Conservation (phyloP, 2,113 vertebrate species). For the Embiotoca jacksoni region DNA sequence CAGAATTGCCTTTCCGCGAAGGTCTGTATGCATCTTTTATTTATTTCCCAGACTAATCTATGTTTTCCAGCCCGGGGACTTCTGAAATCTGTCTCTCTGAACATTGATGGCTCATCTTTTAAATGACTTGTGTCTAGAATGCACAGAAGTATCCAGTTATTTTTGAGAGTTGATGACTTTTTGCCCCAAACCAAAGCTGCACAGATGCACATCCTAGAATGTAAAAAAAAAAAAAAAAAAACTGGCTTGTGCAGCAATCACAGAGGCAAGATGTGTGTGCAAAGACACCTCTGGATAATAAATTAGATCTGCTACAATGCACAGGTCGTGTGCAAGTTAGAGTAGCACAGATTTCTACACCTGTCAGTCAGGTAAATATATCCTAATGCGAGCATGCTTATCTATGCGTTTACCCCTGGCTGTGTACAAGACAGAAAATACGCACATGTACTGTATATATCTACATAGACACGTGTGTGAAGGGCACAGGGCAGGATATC, state of each 20-base stretch:
- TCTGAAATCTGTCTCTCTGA: slow-evolving; percentile 36
- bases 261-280: background rate
- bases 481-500: background rate
- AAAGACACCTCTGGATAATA: slow-evolving; percentile 22
- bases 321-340: background rate
- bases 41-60: slow-evolving; percentile 55
- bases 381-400: slow-evolving; percentile 8
- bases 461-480: background rate
- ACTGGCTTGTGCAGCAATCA: slow-evolving; percentile 3
- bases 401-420: slow-evolving; percentile 1
- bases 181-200: slow-evolving; percentile 27
- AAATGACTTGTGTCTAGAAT: slow-evolving; percentile 30
- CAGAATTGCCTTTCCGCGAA: slow-evolving; percentile 30
- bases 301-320: slow-evolving; percentile 4
- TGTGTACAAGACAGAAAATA: background rate
- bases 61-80: slow-evolving; percentile 28
- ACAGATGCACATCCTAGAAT: background rate
- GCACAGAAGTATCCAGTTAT: slow-evolving; percentile 15
- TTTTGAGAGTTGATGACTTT: slow-evolving; percentile 29
- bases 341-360: background rate
- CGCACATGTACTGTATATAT: slow-evolving; percentile 1
- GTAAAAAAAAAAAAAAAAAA: background rate
- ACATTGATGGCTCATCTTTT: slow-evolving; percentile 33
- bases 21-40: slow-evolving; percentile 35
- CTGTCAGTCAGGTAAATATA: slow-evolving; percentile 9